Evolutionary conservation across 2,797 vertebrate species (phyloP).

Genomic region (Esox lucius): DNA sequence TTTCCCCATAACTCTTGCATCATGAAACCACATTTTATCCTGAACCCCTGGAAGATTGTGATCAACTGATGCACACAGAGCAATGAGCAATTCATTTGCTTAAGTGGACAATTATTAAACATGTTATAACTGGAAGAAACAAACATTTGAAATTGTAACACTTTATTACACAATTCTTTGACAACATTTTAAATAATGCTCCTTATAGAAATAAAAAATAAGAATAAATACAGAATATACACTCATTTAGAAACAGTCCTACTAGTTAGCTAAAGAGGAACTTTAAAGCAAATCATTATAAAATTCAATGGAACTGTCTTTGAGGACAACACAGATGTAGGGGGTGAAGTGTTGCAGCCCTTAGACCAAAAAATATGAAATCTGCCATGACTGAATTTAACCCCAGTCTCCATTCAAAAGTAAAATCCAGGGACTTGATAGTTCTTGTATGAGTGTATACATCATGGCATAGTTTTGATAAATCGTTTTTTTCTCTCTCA

Average conservation of each 20-base stretch:
- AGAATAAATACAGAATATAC: conserved; percentile 67
- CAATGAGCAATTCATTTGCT: not conserved
- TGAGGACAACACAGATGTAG: conserved; percentile 25
- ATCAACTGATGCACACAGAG: conserved; percentile 1
- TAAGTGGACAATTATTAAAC: not conserved
- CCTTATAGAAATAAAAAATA: conserved; percentile 40
- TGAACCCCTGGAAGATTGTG: not conserved
- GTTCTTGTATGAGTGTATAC: conserved; percentile 21
- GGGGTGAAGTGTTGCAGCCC: conserved; percentile 12
- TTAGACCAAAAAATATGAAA: conserved; percentile 7
- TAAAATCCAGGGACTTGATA: conserved; percentile 42
- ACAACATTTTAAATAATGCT: conserved; percentile 50
- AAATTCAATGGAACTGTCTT: conserved; percentile 32
- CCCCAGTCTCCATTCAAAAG: conserved; percentile 25
- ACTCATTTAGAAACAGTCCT: conserved; percentile 25
- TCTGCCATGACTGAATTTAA: conserved; percentile 17
- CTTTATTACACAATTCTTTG: conserved; percentile 65
- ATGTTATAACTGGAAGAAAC: not conserved
- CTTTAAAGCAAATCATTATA: conserved; percentile 23
- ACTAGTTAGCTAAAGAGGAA: conserved; percentile 30
- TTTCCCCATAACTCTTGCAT: conserved; percentile 47
- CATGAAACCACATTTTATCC: conserved; percentile 19
- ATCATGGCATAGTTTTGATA: conserved; percentile 25
- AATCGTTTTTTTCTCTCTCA: conserved; percentile 17
- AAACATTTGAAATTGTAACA: conserved; percentile 44